Evolutionary conservation across 2,113 vertebrate species (phyloP), one percentile per base, ranked within the genome.

Genomic region (Ctenodactylus gundi): DNA sequence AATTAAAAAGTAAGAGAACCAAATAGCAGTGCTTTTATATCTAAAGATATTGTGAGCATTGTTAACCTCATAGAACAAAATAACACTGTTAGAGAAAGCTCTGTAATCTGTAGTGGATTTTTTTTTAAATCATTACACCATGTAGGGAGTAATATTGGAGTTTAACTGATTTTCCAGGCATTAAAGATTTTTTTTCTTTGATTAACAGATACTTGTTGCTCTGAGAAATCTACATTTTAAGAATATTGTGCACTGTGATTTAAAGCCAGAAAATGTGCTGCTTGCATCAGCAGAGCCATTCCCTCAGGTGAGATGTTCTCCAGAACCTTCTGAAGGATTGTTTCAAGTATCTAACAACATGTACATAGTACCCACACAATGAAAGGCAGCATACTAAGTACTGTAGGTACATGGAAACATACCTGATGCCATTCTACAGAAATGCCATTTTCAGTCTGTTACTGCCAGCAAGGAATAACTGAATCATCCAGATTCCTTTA

Each of bases 181-280:
- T 92, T 96, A 55, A 94, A 89, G 60, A 55, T 70, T 73, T 41
- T 62, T 51, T 64, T 84, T 95, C 80, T 4, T n/a, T 97, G 90
- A 97, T 46, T 96, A 46, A 85, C 97, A 99, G 99, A 99, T 99
- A 97, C 99, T 99, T 95, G 99, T 99, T 98, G 99, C 99, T 90
- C 98, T 99, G 98, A 99, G 99, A 97, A 99, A 99, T 98, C 98
- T 99, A 97, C 99, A 99, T 97, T 99, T 99, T 98, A 99, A 99
- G 97, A 99, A 99, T 97, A 99, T 99, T 78, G 99, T 99, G 96
- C 99, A 99, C 98, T 99, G 99, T 99, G 99, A 99, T 98, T 98
- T 99, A 98, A 99, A 99, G 98, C 99, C 99, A 10, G 99, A 99
- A 98, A 99, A 99, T 39, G 99, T 99, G 90, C 98, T 99, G n/a